These are phyloP conservation scores for Neoscelio sp. DNA, from an alignment of 2,888 invertebrate genomes.

Conservation along the genomic window DNA sequence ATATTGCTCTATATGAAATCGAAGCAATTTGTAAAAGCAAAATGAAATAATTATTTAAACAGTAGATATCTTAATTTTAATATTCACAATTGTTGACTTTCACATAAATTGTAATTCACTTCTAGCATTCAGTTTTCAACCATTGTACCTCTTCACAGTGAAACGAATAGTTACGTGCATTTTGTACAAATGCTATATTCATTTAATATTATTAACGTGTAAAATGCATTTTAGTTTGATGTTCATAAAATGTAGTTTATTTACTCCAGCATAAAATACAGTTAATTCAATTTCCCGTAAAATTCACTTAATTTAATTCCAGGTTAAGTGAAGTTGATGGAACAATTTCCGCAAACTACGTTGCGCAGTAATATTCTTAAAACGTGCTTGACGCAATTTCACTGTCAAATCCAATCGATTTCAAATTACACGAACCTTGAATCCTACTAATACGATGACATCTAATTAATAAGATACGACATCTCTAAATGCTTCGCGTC, in stretches of 20 bases:
- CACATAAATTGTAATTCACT: no score
- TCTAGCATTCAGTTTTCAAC: no score
- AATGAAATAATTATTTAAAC: no score
- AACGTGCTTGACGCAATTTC: neutral
- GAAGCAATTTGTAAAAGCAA: no score
- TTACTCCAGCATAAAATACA: constrained; percentile 13
- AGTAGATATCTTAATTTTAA: no score
- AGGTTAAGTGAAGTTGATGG: constrained; percentile 40
- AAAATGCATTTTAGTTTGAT: constrained; percentile 23
- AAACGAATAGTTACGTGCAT: neutral
- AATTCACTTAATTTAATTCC: constrained; percentile 37
- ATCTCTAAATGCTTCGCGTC: neutral
- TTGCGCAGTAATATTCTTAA: constrained; percentile 18
- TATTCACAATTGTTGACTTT: no score
- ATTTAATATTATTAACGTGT: constrained; percentile 14
- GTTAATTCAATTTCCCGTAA: constrained; percentile 36
- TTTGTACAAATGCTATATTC: constrained; percentile 22
- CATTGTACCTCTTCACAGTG: neutral
- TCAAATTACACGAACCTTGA: neutral
- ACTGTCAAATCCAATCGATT: constrained; percentile 19
- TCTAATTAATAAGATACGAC: neutral
- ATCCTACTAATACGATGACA: constrained; percentile 1
- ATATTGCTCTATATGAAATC: no score
- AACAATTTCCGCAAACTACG: constrained; percentile 19
- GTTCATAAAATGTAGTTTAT: constrained; percentile 20